These are phyloP conservation scores for Gasterosteus aculeatus DNA, from an alignment of 2,113 vertebrate species.

Conservation along the genomic window DNA sequence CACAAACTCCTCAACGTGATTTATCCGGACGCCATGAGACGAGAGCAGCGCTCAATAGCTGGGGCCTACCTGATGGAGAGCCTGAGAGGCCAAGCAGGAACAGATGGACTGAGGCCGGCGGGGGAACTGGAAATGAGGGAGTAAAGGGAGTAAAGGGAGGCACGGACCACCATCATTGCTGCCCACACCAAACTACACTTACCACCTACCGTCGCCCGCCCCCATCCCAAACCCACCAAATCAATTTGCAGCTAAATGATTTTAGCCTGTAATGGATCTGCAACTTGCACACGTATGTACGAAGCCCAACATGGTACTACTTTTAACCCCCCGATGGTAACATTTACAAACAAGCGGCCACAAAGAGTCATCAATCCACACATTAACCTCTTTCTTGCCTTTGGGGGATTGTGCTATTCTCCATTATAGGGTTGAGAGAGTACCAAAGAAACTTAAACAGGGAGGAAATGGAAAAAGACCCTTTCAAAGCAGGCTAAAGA, in stretches of 20 bases:
- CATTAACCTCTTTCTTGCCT: constrained; percentile 71
- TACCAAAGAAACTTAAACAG: constrained; percentile 52
- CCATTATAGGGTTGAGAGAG: constrained; percentile 68
- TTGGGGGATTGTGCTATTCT: constrained; percentile 63
- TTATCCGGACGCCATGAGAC: constrained; percentile 63
- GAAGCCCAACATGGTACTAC: constrained; percentile 64
- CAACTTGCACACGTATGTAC: constrained; percentile 80
- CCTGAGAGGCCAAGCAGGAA: constrained; percentile 77
- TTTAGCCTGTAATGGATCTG: constrained; percentile 76
- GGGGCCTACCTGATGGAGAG: constrained; percentile 76
- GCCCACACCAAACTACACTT: constrained; percentile 76
- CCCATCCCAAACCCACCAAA: constrained; percentile 70
- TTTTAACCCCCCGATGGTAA: constrained; percentile 79
- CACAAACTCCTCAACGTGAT: constrained; percentile 20
- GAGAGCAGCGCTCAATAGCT: constrained; percentile 64
- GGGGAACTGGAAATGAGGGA: constrained; percentile 69
- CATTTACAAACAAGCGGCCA: constrained; percentile 82
- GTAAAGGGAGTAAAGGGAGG: constrained; percentile 40
- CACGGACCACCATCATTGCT: constrained; percentile 83
- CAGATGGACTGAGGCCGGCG: constrained; percentile 79
- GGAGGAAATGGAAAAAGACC: constrained; percentile 56
- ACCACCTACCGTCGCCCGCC: constrained; percentile 58
- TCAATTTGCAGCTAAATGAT: constrained; percentile 75
- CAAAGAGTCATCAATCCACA: constrained; percentile 76
- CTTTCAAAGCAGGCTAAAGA: constrained; percentile 55